Base-by-base conservation (phyloP, 2,113 vertebrate genomes). In the Isichthys henryi region DNA sequence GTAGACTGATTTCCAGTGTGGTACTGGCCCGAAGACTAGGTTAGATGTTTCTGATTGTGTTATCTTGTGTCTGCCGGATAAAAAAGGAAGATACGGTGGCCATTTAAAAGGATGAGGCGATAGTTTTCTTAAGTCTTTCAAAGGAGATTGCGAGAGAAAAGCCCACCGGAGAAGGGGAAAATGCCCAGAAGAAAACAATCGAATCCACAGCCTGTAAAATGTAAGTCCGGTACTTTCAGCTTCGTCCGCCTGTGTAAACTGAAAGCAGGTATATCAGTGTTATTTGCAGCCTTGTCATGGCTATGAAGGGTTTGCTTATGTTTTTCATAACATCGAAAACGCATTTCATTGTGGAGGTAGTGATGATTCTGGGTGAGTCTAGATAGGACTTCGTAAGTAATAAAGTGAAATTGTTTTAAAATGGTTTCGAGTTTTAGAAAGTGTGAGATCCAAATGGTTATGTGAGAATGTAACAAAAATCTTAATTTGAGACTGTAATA, bases 101-200 rank as follows among this genome's bases (percentile, higher is more conserved):
- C 90, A 86, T 91, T 88, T 91, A 88, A 89, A 88, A 85, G 90
- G 82, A 90, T 90, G 91, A 92, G 90, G 62, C 90, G 90, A 90
- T 89, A 90, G 88, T 89, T 84, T 27, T 84, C 74, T 43, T 66
- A 62, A 84, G 50, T 48, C 53, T 19, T 39, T 31, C 31, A 93
- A 92, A 92, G 91, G 90, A 90, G 93, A 91, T 92, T 62, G 91
- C 80, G 91, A 87, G 93, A 84, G 94, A 91, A 93, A 91, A 94
- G 92, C 94, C 92, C 92, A 92, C 90, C 93, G 89, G 89, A 87
- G 50, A 53, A 39, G 50, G 48, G 89, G 97, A 92, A 92, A 92
- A 98, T 98, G 97, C 97, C 97, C 93, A 95, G 97, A 93, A 96
- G 97, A 92, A 98, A 98, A 93, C 97, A 98, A 56, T 97, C 97